These are phyloP conservation scores for Holcopasites calliopsidis DNA, from an alignment of 1,140 invertebrate genomes.

Conservation along the genomic window DNA sequence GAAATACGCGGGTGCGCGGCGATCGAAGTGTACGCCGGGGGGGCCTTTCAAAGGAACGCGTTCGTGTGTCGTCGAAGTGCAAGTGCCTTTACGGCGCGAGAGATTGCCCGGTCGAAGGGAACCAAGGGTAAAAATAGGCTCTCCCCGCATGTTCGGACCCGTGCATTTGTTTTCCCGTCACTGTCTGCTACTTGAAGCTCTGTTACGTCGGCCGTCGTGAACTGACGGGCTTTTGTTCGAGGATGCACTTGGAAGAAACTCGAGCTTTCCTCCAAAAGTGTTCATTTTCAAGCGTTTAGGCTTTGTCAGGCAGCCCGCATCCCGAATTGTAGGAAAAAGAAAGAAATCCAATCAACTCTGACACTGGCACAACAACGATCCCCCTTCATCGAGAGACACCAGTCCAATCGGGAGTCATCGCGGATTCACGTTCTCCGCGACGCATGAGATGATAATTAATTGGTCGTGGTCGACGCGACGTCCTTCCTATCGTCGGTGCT, in stretches of 20 bases:
- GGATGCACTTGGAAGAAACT: not conserved
- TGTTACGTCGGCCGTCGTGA: not conserved
- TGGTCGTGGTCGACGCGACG: not conserved
- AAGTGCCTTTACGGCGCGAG: not conserved
- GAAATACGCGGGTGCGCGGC: not conserved
- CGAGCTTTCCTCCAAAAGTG: not conserved
- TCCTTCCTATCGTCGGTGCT: too few species aligned
- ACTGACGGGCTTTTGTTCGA: not conserved
- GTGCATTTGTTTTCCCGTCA: conserved; percentile 7
- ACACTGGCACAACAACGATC: too few species aligned
- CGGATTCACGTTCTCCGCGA: not conserved
- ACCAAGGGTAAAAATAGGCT: conserved; percentile 30
- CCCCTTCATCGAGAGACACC: not conserved
- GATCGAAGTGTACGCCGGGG: not conserved
- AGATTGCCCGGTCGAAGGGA: conserved; percentile 7
- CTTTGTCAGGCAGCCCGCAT: too few species aligned
- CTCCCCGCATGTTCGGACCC: not conserved
- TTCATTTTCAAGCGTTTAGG: not conserved
- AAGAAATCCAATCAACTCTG: too few species aligned
- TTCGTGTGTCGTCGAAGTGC: not conserved
- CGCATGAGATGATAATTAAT: conserved; percentile 14
- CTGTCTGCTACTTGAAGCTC: not conserved
- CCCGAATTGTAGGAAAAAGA: too few species aligned
- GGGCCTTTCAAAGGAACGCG: not conserved
- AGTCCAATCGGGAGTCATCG: not conserved